phyloP scores from a whole-genome alignment of 1,140 invertebrate species.

The Cydia splendana region DNA sequence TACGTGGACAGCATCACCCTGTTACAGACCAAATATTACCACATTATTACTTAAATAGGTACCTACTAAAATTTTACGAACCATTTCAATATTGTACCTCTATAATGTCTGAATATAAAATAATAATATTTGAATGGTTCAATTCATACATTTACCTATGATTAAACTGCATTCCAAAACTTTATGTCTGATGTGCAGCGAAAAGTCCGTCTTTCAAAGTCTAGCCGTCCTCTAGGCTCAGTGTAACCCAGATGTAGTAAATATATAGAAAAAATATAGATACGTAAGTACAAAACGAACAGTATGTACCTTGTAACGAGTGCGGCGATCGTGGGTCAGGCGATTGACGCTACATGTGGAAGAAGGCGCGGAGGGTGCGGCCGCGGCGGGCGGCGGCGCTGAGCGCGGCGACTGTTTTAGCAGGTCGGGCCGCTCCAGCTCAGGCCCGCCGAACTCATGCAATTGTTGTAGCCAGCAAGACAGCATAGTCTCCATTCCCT shows the following conservation, averaged over 20 bases:
- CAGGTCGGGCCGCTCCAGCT: conserved; percentile 90
- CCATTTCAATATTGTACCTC: too few relatives aligned
- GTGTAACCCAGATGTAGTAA: neutral
- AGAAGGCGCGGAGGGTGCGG: conserved; percentile 81
- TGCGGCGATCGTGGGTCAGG: conserved; percentile 84
- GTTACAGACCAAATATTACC: conserved; percentile 47
- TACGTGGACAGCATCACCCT: conserved; percentile 93
- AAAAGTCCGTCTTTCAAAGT: too few relatives aligned
- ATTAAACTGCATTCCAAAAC: too few relatives aligned
- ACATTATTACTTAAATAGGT: too few relatives aligned
- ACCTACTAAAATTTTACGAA: too few relatives aligned
- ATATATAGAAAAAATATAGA: too few relatives aligned
- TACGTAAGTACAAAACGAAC: neutral
- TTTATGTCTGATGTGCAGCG: too few relatives aligned
- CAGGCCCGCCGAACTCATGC: conserved; percentile 88
- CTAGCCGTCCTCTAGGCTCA: too few relatives aligned
- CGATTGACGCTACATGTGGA: conserved; percentile 84
- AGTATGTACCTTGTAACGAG: conserved; percentile 90
- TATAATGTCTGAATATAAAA: too few relatives aligned
- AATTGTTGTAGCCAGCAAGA: conserved; percentile 90
- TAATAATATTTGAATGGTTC: too few relatives aligned
- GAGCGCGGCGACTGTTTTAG: conserved; percentile 84
- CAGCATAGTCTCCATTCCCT: conserved; percentile 90
- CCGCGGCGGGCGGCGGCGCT: conserved; percentile 32
- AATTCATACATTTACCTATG: too few relatives aligned